phyloP scores from a whole-genome alignment of 2,888 invertebrate species.

The Ichneumoninae sp. region DNA sequence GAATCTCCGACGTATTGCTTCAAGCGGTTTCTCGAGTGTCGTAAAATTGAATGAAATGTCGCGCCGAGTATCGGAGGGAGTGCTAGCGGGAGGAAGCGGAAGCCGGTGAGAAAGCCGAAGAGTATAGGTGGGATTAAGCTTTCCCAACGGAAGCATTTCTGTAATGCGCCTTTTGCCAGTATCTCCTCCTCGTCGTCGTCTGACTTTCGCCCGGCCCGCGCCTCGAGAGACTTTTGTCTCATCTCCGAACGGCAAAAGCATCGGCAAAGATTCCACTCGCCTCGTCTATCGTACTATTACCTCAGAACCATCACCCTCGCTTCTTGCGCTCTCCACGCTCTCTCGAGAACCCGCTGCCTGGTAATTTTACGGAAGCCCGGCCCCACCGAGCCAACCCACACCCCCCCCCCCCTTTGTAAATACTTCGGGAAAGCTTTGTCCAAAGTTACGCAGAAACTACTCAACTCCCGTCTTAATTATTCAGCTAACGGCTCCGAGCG shows the following conservation, averaged over 20 bases:
- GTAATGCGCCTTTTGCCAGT: slow-evolving; percentile 55
- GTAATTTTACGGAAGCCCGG: slow-evolving; percentile 67
- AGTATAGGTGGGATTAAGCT: slow-evolving; percentile 51
- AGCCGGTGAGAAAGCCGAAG: slow-evolving; percentile 17
- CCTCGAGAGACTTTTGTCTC: slow-evolving; percentile 52
- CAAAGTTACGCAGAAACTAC: slow-evolving; percentile 66
- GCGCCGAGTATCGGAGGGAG: slow-evolving; percentile 42
- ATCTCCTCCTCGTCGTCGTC: slow-evolving; percentile 13
- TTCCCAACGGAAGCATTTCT: slow-evolving; percentile 61
- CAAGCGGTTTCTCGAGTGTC: slow-evolving; percentile 57
- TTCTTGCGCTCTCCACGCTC: slow-evolving; percentile 1
- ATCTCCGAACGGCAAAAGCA: slow-evolving; percentile 55
- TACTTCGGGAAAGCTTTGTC: slow-evolving; percentile 71
- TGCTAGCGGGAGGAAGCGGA: slow-evolving; percentile 18
- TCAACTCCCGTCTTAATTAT: slow-evolving; percentile 70
- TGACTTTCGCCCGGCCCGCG: slow-evolving; percentile 54
- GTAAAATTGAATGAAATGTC: slow-evolving; percentile 65
- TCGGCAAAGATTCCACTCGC: slow-evolving; percentile 57
- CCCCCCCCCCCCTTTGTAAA: slow-evolving; percentile 65
- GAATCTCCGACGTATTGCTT: slow-evolving; percentile 46
- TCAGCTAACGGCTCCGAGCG: slow-evolving; percentile 59
- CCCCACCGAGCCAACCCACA: slow-evolving; percentile 21
- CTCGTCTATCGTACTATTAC: slow-evolving; percentile 36
- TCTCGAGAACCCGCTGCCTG: slow-evolving; percentile 21
- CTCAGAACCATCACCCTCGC: neutral